phyloP scores from a whole-genome alignment of 1,140 invertebrate species.

The Portunus trituberculatus region DNA sequence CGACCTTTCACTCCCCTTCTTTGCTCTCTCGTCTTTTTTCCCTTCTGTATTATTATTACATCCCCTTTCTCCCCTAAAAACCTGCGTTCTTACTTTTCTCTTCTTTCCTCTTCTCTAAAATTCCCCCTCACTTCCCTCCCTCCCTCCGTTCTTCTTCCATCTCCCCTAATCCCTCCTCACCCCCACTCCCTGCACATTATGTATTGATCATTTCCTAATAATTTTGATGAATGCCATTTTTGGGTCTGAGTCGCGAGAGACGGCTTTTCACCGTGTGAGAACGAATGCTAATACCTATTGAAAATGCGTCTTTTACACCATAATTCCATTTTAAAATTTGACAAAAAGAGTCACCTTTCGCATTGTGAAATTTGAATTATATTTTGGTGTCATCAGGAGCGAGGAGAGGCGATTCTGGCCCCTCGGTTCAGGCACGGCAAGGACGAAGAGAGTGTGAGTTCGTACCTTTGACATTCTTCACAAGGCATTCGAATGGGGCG shows the following conservation, averaged over 20 bases:
- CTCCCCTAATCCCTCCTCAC: background rate
- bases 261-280: conserved; percentile 67
- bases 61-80: no score
- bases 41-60: background rate
- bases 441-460: conserved; percentile 8
- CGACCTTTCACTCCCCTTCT: background rate
- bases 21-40: background rate
- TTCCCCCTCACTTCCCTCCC: background rate
- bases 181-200: conserved; percentile 56
- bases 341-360: conserved; percentile 75
- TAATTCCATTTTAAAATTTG: conserved; percentile 76
- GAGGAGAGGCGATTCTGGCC: conserved; percentile 30
- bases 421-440: background rate
- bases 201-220: conserved; percentile 75
- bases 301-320: conserved; percentile 72
- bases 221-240: conserved; percentile 74
- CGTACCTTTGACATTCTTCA: conserved; percentile 56
- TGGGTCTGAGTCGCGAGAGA: conserved; percentile 43
- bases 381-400: conserved; percentile 72
- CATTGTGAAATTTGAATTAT: conserved; percentile 75
- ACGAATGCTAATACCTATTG: conserved; percentile 75
- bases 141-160: background rate
- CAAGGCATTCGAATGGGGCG: conserved; percentile 65
- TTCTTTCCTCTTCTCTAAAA: background rate
- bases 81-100: no score